These are phyloP conservation scores for Drosophila chauvacae DNA, from an alignment of 1,140 invertebrate species.

Conservation along the genomic window DNA sequence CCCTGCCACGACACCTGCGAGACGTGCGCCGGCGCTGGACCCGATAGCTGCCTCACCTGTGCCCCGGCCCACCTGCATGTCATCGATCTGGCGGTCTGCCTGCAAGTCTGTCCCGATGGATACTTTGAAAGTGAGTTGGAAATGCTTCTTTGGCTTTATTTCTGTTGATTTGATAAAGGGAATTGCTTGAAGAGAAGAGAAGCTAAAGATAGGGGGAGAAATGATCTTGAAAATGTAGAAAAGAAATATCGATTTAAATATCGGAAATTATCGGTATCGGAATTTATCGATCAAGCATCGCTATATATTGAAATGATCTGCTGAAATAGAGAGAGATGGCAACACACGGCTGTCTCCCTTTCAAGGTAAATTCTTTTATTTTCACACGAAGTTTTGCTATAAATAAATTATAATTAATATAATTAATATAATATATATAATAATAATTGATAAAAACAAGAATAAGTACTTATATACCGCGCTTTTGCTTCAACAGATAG, in stretches of 20 bases:
- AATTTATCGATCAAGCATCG: background rate
- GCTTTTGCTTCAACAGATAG: conserved; percentile 23
- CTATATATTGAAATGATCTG: background rate
- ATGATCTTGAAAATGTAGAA: too few relatives aligned
- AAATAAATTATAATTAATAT: too few relatives aligned
- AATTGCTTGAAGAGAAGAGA: too few relatives aligned
- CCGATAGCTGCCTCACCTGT: conserved; percentile 92
- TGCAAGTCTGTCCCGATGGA: conserved; percentile 93
- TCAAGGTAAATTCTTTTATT: background rate
- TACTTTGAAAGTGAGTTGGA: conserved; percentile 91
- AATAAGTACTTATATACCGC: background rate
- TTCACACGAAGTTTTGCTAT: too few relatives aligned
- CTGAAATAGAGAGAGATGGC: conserved; percentile 3
- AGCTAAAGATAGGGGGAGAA: too few relatives aligned
- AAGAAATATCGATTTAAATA: too few relatives aligned
- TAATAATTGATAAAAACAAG: background rate
- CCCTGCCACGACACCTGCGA: conserved; percentile 93
- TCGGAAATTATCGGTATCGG: too few relatives aligned
- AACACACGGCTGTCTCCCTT: too few relatives aligned
- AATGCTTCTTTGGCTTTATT: background rate
- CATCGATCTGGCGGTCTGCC: conserved; percentile 91
- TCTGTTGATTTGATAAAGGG: background rate
- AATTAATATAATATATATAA: too few relatives aligned
- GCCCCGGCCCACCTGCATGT: conserved; percentile 91
- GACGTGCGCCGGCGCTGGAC: conserved; percentile 92